These are phyloP conservation scores for Vidua macroura DNA, from an alignment of 2,113 vertebrate species.

Conservation along the genomic window DNA sequence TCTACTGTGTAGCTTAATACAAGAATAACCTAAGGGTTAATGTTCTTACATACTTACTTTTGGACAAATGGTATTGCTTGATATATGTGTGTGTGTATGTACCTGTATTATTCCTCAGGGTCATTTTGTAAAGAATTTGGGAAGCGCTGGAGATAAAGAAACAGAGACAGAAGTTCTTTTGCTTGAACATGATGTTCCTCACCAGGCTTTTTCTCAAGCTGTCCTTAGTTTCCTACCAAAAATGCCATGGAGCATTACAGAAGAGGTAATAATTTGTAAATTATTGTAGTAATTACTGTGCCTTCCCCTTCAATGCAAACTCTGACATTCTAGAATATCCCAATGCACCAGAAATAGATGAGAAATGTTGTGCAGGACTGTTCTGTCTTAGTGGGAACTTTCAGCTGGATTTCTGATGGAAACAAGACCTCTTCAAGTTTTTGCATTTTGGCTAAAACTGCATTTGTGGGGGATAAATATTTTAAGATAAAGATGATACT, in stretches of 20 bases:
- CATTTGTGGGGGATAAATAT: background rate
- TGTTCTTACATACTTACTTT: background rate
- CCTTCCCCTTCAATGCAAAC: background rate
- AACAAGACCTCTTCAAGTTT: background rate
- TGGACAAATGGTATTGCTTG: background rate
- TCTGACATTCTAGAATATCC: background rate
- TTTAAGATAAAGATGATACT: background rate
- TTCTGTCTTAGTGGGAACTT: background rate
- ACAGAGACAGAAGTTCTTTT: conserved; percentile 94
- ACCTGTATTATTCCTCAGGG: conserved; percentile 75
- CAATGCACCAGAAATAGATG: background rate
- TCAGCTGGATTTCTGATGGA: background rate
- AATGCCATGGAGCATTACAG: conserved; percentile 92
- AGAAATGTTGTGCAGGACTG: background rate
- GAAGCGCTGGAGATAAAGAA: conserved; percentile 89
- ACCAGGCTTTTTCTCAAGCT: conserved; percentile 90
- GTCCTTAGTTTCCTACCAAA: conserved; percentile 93
- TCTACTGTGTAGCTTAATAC: background rate
- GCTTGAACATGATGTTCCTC: conserved; percentile 95
- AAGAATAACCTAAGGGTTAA: background rate
- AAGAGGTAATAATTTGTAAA: conserved; percentile 75
- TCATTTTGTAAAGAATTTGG: conserved; percentile 94
- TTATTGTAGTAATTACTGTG: background rate
- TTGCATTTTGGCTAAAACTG: background rate
- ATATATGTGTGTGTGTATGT: background rate